These are phyloP conservation scores for Mystacornis crossleyi DNA, from an alignment of 2,113 vertebrate species.

Conservation along the genomic window DNA sequence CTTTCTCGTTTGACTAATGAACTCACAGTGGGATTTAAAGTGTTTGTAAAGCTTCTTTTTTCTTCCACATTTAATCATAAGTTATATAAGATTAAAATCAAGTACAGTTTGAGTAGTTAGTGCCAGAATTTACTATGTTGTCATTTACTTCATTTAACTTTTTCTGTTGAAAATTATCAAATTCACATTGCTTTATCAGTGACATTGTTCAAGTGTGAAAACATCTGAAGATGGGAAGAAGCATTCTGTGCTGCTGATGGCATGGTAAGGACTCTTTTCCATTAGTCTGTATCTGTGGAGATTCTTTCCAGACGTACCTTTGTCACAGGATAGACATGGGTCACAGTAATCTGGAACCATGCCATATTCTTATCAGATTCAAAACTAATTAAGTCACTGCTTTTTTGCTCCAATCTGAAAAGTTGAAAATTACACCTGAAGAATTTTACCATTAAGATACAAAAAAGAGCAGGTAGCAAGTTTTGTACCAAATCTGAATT, in stretches of 20 bases:
- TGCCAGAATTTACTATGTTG: background rate
- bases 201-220: background rate
- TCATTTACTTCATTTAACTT: background rate
- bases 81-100: background rate
- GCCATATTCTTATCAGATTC: background rate
- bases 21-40: constrained; percentile 25
- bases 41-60: constrained; percentile 25
- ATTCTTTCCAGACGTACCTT: background rate
- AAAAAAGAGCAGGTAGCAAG: background rate
- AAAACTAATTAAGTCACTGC: background rate
- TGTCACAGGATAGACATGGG: background rate
- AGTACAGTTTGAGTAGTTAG: background rate
- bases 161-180: background rate
- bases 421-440: background rate
- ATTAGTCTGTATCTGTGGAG: background rate
- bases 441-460: background rate
- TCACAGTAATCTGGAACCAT: background rate
- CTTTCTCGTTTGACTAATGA: constrained; percentile 46
- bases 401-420: background rate
- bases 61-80: constrained; percentile 15
- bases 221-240: background rate
- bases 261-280: background rate
- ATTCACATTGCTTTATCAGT: background rate
- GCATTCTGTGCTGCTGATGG: background rate
- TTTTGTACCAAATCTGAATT: background rate